Base-by-base conservation (phyloP, 2,113 vertebrate species). In the Pseudorhombus dupliciocellatus region DNA sequence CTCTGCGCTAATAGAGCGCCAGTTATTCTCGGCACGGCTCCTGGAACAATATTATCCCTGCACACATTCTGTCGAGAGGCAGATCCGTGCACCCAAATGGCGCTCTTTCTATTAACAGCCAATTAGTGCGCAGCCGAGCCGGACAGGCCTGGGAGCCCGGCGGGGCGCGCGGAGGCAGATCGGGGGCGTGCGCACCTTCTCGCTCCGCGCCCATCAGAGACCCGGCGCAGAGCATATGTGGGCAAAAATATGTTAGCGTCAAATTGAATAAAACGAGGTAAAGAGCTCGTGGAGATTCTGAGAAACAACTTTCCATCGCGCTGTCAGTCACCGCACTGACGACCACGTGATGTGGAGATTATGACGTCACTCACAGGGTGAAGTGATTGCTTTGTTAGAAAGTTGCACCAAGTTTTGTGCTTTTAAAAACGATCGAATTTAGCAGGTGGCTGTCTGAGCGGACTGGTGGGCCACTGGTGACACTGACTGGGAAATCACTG, bases 21-120 rank as follows among this genome's bases (percentile, higher is more conserved):
- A 83, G 90, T 89, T 90, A 97, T 97, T 95, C 97, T 81, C 86
- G 89, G 92, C 97, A 96, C 96, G 95, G 89, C 94, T 92, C 90
- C 93, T 92, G 92, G 92, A 95, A 92, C 93, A 93, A 92, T 91
- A 94, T 94, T 95, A 94, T 94, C 87, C 90, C 85, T 87, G 90
- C 79, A 90, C 91, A 89, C 86, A 83, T 71, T 79, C 88, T 84
- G 89, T 77, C 50, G 81, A 83, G 90, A 89, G 80, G 84, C 55
- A 37, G 68, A 84, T 87, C 88, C 92, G 95, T 94, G 96, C 90
- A 89, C 92, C 86, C 91, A 83, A 91, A 92, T 91, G 87, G 89
- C 84, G 86, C 89, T 80, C 89, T 64, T 81, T 87, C 93, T 91
- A 92, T 91, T 94, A 96, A 91, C 89, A 87, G 68, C 79, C 89